phyloP scores from a whole-genome alignment of 1,140 invertebrate species.

The Drosophila pectinifera region DNA sequence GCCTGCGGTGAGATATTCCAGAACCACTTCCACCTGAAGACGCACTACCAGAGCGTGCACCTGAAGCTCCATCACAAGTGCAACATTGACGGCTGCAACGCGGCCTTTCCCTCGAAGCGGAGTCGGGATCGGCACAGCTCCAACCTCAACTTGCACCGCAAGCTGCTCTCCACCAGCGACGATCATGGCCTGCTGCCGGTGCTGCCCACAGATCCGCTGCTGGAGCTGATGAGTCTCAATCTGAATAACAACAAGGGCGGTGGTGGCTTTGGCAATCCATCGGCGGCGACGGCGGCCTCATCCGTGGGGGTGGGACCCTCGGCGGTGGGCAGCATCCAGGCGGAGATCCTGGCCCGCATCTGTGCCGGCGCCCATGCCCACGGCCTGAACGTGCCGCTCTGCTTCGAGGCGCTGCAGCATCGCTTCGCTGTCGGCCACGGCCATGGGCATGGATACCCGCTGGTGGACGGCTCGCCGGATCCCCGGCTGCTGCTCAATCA shows the following conservation, averaged over 20 bases:
- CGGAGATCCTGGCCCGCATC: slow-evolving; percentile 93
- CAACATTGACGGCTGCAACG: slow-evolving; percentile 97
- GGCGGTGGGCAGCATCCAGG: slow-evolving; percentile 86
- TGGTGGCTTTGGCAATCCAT: slow-evolving; percentile 1
- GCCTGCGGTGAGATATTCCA: slow-evolving; percentile 97
- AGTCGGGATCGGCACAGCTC: slow-evolving; percentile 96
- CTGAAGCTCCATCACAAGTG: slow-evolving; percentile 98
- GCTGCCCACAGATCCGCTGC: slow-evolving; percentile 78
- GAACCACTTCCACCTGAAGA: slow-evolving; percentile 97
- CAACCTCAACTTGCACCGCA: slow-evolving; percentile 96
- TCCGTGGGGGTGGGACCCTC: slow-evolving; percentile 20
- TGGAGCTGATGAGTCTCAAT: slow-evolving; percentile 82
- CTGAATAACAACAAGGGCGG: slow-evolving; percentile 80
- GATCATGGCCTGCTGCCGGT: slow-evolving; percentile 80
- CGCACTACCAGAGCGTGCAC: slow-evolving; percentile 98
- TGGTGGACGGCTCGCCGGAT: slow-evolving; percentile 51
- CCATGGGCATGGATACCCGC: slow-evolving; percentile 18
- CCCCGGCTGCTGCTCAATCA: slow-evolving; percentile 77
- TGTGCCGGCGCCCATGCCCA: slow-evolving; percentile 88
- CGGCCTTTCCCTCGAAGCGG: slow-evolving; percentile 97
- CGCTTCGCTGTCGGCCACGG: slow-evolving; percentile 71
- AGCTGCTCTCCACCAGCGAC: slow-evolving; percentile 91
- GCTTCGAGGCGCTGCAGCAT: slow-evolving; percentile 87
- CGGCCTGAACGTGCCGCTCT: slow-evolving; percentile 85
- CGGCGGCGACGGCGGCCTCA: neutral